A percentile compares a stretch with the other conserved stretches of the same genome.
Evolutionary conservation across 2,113 vertebrate species (phyloP).

Genomic region (Oncorhynchus kisutch): DNA sequence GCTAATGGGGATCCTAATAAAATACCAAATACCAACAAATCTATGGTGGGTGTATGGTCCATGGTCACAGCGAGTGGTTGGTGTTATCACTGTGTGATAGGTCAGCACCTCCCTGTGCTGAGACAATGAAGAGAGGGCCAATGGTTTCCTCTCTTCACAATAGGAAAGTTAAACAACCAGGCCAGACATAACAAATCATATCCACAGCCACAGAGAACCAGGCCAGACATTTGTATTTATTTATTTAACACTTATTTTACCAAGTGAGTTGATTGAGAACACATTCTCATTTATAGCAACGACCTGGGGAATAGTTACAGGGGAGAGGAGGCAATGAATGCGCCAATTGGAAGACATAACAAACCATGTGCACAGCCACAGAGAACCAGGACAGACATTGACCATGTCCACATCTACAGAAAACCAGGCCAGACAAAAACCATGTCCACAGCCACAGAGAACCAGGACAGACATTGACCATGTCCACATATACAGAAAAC

Average conservation of each 20-base stretch:
- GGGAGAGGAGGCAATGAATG: no score
- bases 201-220: slow-evolving; percentile 31
- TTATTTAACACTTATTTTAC: no score
- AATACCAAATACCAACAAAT: no score
- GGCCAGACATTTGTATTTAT: slow-evolving; percentile 36
- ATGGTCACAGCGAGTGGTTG: background rate
- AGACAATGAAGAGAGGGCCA: slow-evolving; percentile 55
- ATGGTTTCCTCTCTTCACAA: slow-evolving; percentile 40
- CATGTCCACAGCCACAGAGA: no score
- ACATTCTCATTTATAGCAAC: no score
- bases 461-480: slow-evolving; percentile 10
- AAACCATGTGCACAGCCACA: slow-evolving; percentile 6
- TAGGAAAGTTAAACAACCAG: slow-evolving; percentile 21
- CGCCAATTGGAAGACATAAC: no score
- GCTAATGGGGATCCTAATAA: no score
- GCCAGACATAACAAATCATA: background rate
- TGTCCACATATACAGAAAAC: no score
- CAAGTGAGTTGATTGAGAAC: no score
- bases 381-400: slow-evolving; percentile 50
- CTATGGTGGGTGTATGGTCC: background rate
- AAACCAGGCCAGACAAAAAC: no score
- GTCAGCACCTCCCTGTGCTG: slow-evolving; percentile 16
- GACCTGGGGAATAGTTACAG: no score
- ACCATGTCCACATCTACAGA: no score
- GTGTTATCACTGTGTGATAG: slow-evolving; percentile 14